These are phyloP conservation scores for Physella acuta DNA, from an alignment of 1,140 invertebrate genomes.

Conservation along the genomic window DNA sequence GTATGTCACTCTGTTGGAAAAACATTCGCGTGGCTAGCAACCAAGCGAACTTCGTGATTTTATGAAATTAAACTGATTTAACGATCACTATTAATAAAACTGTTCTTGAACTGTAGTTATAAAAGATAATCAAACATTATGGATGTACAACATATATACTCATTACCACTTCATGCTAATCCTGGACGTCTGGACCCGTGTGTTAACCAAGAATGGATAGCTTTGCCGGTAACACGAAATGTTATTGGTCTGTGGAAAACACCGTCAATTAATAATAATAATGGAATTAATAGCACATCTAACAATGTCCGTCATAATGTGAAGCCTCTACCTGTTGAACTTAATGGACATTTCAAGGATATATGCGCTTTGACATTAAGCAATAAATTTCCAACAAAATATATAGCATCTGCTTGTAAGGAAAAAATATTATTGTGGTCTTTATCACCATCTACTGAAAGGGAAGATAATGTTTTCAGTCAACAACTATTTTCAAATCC, in stretches of 20 bases:
- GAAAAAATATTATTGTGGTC: conserved; percentile 45
- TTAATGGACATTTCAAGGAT: conserved; percentile 33
- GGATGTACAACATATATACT: conserved; percentile 2
- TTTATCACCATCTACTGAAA: conserved; percentile 23
- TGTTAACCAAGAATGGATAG: conserved; percentile 27
- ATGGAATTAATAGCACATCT: too few species aligned
- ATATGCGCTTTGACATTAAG: conserved; percentile 35
- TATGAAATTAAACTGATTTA: too few species aligned
- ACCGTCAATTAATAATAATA: too few species aligned
- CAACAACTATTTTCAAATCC: conserved; percentile 27
- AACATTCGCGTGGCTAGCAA: not conserved
- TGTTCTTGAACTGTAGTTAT: not conserved
- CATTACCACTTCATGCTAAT: conserved; percentile 23
- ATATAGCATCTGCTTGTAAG: conserved; percentile 37
- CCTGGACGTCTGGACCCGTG: conserved; percentile 23
- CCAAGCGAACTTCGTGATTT: too few species aligned
- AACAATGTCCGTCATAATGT: conserved; percentile 6
- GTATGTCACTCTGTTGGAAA: too few species aligned
- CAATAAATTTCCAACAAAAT: not conserved
- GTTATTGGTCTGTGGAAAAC: conserved; percentile 36
- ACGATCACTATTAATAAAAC: too few species aligned
- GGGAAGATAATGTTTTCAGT: conserved; percentile 28
- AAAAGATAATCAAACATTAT: too few species aligned
- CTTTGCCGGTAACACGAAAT: conserved; percentile 32
- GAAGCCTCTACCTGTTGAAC: conserved; percentile 26